Conservation (phyloP, 2,888 invertebrate genomes). For the Nymphalis urticae region DNA sequence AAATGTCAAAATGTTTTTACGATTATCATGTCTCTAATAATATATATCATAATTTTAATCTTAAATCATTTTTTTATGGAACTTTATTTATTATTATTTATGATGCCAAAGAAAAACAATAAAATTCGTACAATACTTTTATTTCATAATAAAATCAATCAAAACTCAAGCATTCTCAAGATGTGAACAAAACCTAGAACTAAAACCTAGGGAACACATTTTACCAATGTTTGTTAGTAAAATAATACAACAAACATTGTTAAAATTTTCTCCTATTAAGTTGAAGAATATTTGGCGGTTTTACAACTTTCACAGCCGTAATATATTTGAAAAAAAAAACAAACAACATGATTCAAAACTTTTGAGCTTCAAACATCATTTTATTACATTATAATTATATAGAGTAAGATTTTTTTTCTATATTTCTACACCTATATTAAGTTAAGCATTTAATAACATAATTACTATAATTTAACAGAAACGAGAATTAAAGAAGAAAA, state of each 20-base stretch:
- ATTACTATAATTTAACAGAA: conserved; percentile 10
- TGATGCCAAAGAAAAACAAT: conserved; percentile 43
- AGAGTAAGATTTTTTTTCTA: not conserved
- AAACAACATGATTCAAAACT: conserved; percentile 9
- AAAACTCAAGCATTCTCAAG: conserved; percentile 74
- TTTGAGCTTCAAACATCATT: not conserved
- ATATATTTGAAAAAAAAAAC: conserved; percentile 4
- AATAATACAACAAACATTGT: conserved; percentile 64
- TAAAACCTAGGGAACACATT: too few species aligned
- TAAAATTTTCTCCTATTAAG: conserved; percentile 38
- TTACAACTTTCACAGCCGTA: conserved; percentile 22
- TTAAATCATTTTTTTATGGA: too few species aligned
- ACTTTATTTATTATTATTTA: too few species aligned
- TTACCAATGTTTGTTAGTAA: conserved; percentile 20
- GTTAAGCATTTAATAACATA: conserved; percentile 5
- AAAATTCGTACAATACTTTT: conserved; percentile 67
- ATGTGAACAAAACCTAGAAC: conserved; percentile 49
- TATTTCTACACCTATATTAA: not conserved
- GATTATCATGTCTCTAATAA: too few species aligned
- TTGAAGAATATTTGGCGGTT: conserved; percentile 10
- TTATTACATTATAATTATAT: not conserved
- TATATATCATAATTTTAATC: too few species aligned
- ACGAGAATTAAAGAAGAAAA: conserved; percentile 8
- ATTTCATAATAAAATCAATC: conserved; percentile 78
- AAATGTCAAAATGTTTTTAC: too few species aligned